Evolutionary conservation across 2,113 vertebrate species (phyloP).

Genomic region (Periophthalmus modestus): DNA sequence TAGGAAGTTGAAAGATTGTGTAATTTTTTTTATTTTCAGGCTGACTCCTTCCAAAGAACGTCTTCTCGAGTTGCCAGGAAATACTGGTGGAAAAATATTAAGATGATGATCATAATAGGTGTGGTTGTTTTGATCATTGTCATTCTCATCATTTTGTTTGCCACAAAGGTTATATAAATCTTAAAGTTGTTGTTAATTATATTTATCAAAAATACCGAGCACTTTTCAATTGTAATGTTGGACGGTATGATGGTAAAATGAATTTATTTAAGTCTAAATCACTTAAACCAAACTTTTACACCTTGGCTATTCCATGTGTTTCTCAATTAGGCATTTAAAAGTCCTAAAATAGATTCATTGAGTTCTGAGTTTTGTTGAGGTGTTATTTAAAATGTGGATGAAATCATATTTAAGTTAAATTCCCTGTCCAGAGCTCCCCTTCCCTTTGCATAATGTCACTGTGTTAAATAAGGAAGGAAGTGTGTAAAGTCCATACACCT

Average conservation of each 20-base stretch:
- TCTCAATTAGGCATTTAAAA: neutral
- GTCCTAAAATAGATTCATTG: neutral
- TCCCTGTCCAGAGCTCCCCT: neutral
- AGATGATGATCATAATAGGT: conserved; percentile 80
- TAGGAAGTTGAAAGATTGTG: neutral
- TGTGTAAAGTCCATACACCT: neutral
- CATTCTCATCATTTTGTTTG: conserved; percentile 81
- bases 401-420: neutral
- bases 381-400: no score
- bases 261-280: neutral
- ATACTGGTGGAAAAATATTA: conserved; percentile 83
- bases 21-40: conserved; percentile 68
- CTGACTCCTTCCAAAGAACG: conserved; percentile 78
- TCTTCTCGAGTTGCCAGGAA: conserved; percentile 76
- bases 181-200: neutral
- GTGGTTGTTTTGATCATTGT: conserved; percentile 71
- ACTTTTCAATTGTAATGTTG: neutral
- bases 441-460: neutral
- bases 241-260: neutral
- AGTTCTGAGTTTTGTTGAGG: neutral
- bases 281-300: neutral
- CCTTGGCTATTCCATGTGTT: neutral
- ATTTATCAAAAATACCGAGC: neutral
- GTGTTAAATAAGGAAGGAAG: neutral
- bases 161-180: conserved; percentile 71